Evolutionary conservation across 2,888 invertebrate species (phyloP).

Genomic region (Synergus gifuensis): DNA sequence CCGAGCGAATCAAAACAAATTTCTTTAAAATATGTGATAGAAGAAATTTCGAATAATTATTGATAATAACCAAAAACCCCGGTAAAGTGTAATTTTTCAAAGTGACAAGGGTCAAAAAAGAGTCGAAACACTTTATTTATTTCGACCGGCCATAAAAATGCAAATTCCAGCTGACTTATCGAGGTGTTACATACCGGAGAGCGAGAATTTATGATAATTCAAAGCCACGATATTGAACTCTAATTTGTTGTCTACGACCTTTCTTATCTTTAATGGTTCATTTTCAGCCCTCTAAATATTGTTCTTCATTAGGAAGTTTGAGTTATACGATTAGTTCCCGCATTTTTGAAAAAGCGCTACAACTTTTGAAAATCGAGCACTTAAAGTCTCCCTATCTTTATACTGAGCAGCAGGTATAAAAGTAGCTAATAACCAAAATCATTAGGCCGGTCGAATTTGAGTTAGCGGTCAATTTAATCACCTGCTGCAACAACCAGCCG

Average conservation of each 20-base stretch:
- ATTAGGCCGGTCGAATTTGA: not conserved
- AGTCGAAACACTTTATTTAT: not conserved
- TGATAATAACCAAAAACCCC: no score
- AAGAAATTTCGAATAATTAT: no score
- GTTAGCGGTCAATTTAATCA: not conserved
- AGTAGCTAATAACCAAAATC: not conserved
- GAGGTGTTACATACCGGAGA: constrained; percentile 51
- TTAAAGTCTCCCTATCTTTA: not conserved
- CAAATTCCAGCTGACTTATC: constrained; percentile 55
- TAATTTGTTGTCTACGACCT: constrained; percentile 56
- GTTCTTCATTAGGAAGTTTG: no score
- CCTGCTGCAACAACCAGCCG: no score
- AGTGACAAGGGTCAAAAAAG: not conserved
- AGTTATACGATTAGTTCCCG: not conserved
- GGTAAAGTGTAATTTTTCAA: no score
- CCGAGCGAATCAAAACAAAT: no score
- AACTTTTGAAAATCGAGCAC: not conserved
- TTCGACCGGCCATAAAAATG: constrained; percentile 57
- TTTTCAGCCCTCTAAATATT: not conserved
- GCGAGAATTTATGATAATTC: constrained; percentile 66
- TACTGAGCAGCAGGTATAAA: not conserved
- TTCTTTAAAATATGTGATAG: no score
- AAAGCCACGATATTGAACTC: constrained; percentile 42
- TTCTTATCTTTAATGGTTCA: constrained; percentile 38
- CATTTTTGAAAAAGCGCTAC: not conserved